Evolutionary conservation across 2,888 invertebrate genomes (phyloP).

Genomic region (Celastrina argiolus): DNA sequence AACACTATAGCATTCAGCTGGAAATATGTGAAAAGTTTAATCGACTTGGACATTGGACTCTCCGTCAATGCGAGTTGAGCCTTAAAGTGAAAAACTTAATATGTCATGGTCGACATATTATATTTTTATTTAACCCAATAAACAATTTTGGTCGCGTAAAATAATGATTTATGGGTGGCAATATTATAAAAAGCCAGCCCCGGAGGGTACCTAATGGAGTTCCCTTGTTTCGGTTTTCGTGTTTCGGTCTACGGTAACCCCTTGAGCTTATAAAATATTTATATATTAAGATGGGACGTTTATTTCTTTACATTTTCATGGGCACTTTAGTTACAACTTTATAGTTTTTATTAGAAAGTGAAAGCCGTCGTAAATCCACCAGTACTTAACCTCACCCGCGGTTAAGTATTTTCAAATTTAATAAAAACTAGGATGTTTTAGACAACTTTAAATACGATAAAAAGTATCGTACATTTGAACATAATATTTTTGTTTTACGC

Average conservation of each 20-base stretch:
- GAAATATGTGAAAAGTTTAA: too few species aligned
- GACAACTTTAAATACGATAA: too few species aligned
- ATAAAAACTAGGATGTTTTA: too few species aligned
- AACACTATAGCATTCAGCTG: too few species aligned
- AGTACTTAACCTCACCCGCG: too few species aligned
- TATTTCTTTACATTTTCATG: background rate
- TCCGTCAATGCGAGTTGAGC: background rate
- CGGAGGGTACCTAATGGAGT: slow-evolving; percentile 65
- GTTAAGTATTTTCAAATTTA: too few species aligned
- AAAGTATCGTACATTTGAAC: too few species aligned
- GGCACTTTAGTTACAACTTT: background rate
- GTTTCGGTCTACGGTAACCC: slow-evolving; percentile 51
- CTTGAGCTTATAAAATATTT: slow-evolving; percentile 43
- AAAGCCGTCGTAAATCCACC: background rate
- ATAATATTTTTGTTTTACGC: too few species aligned
- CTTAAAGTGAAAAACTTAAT: background rate
- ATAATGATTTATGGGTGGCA: slow-evolving; percentile 54
- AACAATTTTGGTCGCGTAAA: slow-evolving; percentile 38
- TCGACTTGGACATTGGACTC: too few species aligned
- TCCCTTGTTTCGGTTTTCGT: slow-evolving; percentile 54
- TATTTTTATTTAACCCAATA: slow-evolving; percentile 32
- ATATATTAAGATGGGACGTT: slow-evolving; percentile 28
- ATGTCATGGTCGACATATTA: background rate
- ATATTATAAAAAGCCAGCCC: slow-evolving; percentile 49
- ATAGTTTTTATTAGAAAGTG: background rate